A percentile compares a stretch with the other conserved stretches of the same genome.
These are phyloP conservation scores for Mus minutoides DNA, from an alignment of 2,797 vertebrate genomes.

Conservation along the genomic window DNA sequence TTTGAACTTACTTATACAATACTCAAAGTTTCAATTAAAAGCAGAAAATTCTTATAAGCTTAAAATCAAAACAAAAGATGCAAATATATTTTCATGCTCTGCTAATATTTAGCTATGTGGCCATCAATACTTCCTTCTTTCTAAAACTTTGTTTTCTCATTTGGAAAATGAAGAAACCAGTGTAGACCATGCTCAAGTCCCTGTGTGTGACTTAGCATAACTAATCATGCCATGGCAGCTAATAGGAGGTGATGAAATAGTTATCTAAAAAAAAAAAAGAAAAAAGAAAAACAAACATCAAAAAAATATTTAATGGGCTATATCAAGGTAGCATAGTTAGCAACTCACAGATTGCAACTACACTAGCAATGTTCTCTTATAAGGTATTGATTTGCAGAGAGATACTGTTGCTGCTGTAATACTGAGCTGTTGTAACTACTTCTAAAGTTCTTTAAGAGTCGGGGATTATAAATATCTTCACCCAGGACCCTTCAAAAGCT, in stretches of 20 bases:
- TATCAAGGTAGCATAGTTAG: not conserved
- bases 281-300: not conserved
- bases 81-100: slow-evolving; percentile 45
- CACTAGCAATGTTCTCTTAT: not conserved
- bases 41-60: slow-evolving; percentile 59
- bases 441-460: not conserved
- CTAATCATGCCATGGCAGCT: not conserved
- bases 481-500: not conserved
- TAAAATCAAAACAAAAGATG: slow-evolving; percentile 67
- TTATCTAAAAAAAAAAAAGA: not conserved
- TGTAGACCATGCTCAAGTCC: not conserved
- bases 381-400: not conserved
- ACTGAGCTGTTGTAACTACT: not conserved
- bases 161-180: slow-evolving; percentile 1
- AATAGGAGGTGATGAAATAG: not conserved
- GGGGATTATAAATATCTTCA: not conserved
- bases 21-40: slow-evolving; percentile 59
- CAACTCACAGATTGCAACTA: not conserved
- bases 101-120: slow-evolving; percentile 44
- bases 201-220: not conserved
- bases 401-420: not conserved
- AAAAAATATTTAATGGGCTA: not conserved
- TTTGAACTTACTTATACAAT: slow-evolving; percentile 57
- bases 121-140: not conserved
- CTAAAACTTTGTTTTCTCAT: slow-evolving; percentile 15